These are phyloP conservation scores for Odontamblyopus rebecca DNA, from an alignment of 2,797 vertebrate species.

Conservation along the genomic window DNA sequence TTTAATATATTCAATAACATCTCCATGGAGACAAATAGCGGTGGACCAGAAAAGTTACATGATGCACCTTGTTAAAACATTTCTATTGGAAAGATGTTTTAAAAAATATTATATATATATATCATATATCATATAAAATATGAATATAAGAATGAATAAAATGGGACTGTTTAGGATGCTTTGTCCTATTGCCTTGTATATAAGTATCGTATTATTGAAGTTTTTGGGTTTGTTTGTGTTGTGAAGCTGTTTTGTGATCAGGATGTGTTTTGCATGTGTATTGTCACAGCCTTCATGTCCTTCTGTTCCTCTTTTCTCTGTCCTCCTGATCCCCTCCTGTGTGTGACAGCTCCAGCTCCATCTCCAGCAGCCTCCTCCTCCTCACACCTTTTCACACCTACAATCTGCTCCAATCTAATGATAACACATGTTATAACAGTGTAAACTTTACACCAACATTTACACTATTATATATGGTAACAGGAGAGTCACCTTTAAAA, in stretches of 20 bases:
- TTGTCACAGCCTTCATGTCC: slow-evolving; percentile 62
- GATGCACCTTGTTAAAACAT: no score
- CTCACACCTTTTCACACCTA: background rate
- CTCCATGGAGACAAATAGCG: no score
- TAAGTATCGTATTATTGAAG: no score
- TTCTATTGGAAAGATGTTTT: no score
- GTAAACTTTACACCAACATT: background rate
- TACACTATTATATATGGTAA: background rate
- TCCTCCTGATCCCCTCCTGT: slow-evolving; percentile 42
- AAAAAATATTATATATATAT: no score
- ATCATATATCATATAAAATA: no score
- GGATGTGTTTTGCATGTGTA: slow-evolving; percentile 19
- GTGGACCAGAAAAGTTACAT: no score
- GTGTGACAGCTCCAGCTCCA: slow-evolving; percentile 50
- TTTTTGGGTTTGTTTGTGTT: background rate
- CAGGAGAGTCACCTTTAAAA: background rate
- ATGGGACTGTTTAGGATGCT: no score
- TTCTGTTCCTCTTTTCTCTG: slow-evolving; percentile 52
- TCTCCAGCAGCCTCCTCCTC: slow-evolving; percentile 29
- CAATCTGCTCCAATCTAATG: slow-evolving; percentile 20
- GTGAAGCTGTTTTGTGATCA: background rate
- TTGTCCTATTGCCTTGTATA: no score
- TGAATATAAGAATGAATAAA: no score
- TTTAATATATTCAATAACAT: no score
- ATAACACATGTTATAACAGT: slow-evolving; percentile 1